Conservation (phyloP, 1,140 invertebrate genomes). For the Plutomurus gul region DNA sequence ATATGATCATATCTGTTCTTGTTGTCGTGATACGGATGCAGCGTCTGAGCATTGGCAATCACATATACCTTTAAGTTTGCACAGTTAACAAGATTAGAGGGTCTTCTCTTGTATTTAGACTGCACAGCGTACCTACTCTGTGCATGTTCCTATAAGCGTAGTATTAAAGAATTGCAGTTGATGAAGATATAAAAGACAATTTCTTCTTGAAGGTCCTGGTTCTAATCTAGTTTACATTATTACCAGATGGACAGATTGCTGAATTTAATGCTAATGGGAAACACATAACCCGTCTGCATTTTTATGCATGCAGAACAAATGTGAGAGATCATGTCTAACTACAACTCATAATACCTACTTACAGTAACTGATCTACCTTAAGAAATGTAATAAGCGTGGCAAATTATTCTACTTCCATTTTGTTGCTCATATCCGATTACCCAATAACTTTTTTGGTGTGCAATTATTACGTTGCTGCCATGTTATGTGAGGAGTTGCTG, state of each 20-base stretch:
- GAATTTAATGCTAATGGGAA: background rate
- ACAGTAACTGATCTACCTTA: background rate
- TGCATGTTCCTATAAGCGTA: no score
- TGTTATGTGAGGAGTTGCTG: no score
- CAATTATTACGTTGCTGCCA: background rate
- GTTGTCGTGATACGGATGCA: no score
- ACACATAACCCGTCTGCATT: background rate
- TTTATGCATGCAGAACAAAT: no score
- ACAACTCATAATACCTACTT: background rate
- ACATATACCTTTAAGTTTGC: no score
- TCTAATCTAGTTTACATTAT: constrained; percentile 16
- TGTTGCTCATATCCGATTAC: background rate
- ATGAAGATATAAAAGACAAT: background rate
- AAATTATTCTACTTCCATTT: background rate
- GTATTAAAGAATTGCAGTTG: background rate
- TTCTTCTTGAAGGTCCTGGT: background rate
- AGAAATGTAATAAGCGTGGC: background rate
- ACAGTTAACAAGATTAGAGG: no score
- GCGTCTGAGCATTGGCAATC: no score
- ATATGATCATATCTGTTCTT: no score
- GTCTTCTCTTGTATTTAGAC: no score
- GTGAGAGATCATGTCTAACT: no score
- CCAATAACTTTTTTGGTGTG: background rate
- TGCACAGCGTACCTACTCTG: no score
- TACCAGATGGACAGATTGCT: background rate